These are phyloP conservation scores for Aldrovandia affinis DNA, from an alignment of 2,797 vertebrate species.

Conservation along the genomic window DNA sequence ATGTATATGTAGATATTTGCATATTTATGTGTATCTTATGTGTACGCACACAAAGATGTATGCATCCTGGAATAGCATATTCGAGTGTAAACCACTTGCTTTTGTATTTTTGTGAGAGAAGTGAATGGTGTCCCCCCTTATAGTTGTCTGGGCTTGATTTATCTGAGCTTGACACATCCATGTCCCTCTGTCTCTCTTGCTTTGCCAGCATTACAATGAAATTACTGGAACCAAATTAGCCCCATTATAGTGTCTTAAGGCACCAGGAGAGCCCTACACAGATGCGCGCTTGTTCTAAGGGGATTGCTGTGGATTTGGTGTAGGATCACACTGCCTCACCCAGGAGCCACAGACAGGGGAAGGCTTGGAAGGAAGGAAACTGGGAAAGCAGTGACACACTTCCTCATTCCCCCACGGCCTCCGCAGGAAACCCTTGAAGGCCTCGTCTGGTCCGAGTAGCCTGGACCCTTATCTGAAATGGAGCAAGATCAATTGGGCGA, in stretches of 20 bases:
- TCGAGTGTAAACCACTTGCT: neutral
- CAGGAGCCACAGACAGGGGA: neutral
- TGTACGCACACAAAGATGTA: neutral
- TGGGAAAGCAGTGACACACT: constrained; percentile 7
- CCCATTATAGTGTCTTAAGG: neutral
- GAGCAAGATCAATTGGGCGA: neutral
- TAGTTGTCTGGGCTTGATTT: neutral
- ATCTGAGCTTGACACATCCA: neutral
- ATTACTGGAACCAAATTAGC: neutral
- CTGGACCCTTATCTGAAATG: neutral
- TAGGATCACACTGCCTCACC: neutral
- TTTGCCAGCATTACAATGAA: neutral
- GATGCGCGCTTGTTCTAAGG: neutral
- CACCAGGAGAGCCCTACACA: neutral
- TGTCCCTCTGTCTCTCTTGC: neutral
- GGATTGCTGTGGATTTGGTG: neutral
- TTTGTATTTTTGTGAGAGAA: neutral
- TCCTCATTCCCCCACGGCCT: constrained; percentile 23
- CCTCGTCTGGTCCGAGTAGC: neutral
- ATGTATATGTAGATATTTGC: neutral
- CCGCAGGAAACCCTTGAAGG: constrained; percentile 15
- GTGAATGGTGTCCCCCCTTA: neutral
- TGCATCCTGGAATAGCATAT: neutral
- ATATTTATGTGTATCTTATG: neutral
- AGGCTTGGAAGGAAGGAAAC: constrained; percentile 29